Evolutionary conservation across 2,888 invertebrate species (phyloP).

Genomic region (Trachelus stipa): DNA sequence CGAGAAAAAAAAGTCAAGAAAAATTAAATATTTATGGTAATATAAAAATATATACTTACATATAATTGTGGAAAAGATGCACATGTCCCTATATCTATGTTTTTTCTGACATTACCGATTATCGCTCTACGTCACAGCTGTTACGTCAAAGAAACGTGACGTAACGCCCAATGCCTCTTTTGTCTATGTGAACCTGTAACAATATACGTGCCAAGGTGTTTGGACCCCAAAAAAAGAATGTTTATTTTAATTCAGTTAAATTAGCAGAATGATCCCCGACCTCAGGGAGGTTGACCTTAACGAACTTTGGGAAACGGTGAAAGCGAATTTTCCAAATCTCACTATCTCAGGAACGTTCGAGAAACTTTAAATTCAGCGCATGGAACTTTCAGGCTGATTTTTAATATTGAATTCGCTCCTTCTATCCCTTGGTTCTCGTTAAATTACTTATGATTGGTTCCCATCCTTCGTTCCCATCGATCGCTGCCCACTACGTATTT

Average conservation of each 20-base stretch:
- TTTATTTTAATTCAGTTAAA: not conserved
- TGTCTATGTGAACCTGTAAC: constrained; percentile 7
- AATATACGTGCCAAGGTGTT: constrained; percentile 18
- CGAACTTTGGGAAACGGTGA: no score
- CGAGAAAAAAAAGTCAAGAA: not conserved
- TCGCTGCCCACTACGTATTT: constrained; percentile 7
- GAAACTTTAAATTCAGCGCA: no score
- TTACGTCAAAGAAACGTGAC: not conserved
- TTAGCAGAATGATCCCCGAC: no score
- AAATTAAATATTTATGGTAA: not conserved
- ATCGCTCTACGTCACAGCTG: not conserved
- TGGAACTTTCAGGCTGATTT: no score
- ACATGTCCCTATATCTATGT: not conserved
- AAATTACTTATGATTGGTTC: no score
- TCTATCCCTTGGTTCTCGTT: no score
- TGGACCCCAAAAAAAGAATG: constrained; percentile 3
- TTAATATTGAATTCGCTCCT: no score
- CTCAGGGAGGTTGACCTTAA: no score
- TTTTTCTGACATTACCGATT: not conserved
- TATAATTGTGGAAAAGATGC: not conserved
- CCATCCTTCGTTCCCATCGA: no score
- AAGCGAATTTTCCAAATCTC: no score
- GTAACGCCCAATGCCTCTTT: not conserved
- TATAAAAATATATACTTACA: not conserved
- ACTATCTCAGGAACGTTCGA: no score